phyloP scores from a whole-genome alignment of 2,888 invertebrate species.

The Pheosia gnoma region DNA sequence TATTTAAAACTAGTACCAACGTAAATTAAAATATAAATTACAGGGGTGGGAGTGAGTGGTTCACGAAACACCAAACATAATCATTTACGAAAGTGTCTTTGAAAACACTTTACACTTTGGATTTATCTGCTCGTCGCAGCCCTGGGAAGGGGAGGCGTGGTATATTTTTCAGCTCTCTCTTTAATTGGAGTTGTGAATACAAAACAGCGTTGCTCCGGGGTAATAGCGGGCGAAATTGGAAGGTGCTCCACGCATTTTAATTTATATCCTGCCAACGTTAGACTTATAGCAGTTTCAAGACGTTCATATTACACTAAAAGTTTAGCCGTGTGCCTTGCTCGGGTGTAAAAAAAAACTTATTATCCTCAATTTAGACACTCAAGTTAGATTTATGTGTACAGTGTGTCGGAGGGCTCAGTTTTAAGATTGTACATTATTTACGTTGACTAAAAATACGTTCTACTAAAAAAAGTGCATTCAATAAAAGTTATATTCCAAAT shows the following conservation, averaged over 20 bases:
- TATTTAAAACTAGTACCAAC: no score
- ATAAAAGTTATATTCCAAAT: neutral
- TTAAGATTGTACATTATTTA: neutral
- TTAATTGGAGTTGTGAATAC: conserved; percentile 62
- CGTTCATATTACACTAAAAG: conserved; percentile 32
- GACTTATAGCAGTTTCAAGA: conserved; percentile 38
- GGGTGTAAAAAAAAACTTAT: no score
- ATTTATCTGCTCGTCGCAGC: conserved; percentile 7
- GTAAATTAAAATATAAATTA: no score
- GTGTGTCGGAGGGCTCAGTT: conserved; percentile 22
- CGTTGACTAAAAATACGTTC: no score
- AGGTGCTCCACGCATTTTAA: conserved; percentile 61
- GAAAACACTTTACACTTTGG: conserved; percentile 2
- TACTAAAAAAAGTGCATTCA: no score
- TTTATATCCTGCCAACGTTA: conserved; percentile 49
- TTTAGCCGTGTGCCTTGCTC: conserved; percentile 26
- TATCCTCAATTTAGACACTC: conserved; percentile 14
- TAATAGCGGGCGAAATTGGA: conserved; percentile 54
- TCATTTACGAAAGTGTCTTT: neutral
- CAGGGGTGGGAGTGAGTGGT: no score
- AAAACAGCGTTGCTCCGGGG: conserved; percentile 46
- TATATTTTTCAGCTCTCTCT: conserved; percentile 46
- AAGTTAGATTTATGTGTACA: conserved; percentile 23
- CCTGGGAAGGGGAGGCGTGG: conserved; percentile 15
- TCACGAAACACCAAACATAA: no score